phyloP scores from a whole-genome alignment of 2,888 invertebrate genomes.

The Morpho helenor region DNA sequence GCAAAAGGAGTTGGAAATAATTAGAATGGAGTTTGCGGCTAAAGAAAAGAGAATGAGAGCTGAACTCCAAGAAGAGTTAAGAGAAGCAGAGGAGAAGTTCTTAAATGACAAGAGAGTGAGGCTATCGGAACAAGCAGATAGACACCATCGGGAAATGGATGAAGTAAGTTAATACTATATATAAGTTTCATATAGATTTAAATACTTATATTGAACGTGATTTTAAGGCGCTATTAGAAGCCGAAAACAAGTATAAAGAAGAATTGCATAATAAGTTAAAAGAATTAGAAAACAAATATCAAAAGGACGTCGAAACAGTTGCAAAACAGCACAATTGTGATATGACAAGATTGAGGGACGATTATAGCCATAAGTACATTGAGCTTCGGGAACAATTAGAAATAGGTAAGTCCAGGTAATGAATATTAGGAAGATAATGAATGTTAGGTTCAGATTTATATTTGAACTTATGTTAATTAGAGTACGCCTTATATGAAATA shows the following conservation, averaged over 20 bases:
- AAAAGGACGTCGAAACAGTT: slow-evolving; percentile 41
- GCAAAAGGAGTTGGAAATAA: slow-evolving; percentile 72
- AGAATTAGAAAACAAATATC: slow-evolving; percentile 47
- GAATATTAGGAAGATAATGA: not conserved
- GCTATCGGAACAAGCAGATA: slow-evolving; percentile 67
- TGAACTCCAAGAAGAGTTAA: slow-evolving; percentile 74
- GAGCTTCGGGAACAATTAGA: slow-evolving; percentile 69
- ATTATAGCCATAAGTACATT: slow-evolving; percentile 56
- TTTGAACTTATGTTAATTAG: not conserved
- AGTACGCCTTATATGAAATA: no score
- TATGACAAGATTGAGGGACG: slow-evolving; percentile 61
- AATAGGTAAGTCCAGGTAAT: slow-evolving; percentile 40
- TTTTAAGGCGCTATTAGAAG: slow-evolving; percentile 45
- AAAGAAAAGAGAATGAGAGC: slow-evolving; percentile 77
- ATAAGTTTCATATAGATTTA: not conserved
- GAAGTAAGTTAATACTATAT: slow-evolving; percentile 44
- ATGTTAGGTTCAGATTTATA: not conserved
- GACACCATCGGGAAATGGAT: slow-evolving; percentile 64
- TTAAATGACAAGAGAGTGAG: slow-evolving; percentile 55
- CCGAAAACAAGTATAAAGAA: slow-evolving; percentile 46
- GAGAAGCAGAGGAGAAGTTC: slow-evolving; percentile 68
- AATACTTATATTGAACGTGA: not conserved
- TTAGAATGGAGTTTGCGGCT: slow-evolving; percentile 78
- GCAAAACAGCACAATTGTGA: slow-evolving; percentile 59
- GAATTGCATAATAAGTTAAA: slow-evolving; percentile 39